Percentiles rank a stretch among this genome's conserved stretches.
Evolutionary conservation across 2,797 vertebrate genomes (phyloP).

Genomic region (Triplophysa yarkandensis): DNA sequence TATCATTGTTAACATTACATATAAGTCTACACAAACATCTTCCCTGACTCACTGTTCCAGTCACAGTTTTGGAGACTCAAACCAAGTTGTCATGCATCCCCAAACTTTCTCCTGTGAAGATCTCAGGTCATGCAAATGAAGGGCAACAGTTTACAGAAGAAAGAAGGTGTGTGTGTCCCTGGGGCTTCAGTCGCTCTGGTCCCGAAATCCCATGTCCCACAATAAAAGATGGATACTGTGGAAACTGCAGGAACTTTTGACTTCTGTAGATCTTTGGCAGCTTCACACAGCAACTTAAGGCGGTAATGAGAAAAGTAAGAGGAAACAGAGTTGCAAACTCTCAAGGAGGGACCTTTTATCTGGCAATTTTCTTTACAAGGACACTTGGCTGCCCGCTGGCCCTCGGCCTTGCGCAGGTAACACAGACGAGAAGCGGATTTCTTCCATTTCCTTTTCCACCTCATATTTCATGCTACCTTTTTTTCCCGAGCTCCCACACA

Average conservation of each 20-base stretch:
- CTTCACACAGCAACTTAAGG: slow-evolving; percentile 23
- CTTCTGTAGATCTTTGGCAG: slow-evolving; percentile 18
- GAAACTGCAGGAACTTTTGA: slow-evolving; percentile 32
- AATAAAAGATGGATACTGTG: neutral
- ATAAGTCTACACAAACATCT: too few species aligned
- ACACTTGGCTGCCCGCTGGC: slow-evolving; percentile 35
- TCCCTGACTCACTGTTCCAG: neutral
- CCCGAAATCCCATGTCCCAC: neutral
- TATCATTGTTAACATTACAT: neutral
- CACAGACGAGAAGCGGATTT: neutral
- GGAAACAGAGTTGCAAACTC: slow-evolving; percentile 54
- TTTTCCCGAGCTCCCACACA: neutral
- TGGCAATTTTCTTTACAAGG: slow-evolving; percentile 49
- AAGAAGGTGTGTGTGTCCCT: neutral
- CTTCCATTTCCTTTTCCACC: neutral
- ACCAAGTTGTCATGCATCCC: neutral
- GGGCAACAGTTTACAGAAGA: neutral
- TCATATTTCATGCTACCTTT: neutral
- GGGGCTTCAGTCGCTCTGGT: neutral
- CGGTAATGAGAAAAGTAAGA: slow-evolving; percentile 43
- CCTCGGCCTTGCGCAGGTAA: slow-evolving; percentile 46
- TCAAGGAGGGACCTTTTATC: slow-evolving; percentile 64
- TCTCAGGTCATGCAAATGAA: neutral
- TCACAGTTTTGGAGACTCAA: neutral
- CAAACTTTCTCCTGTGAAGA: neutral